Conservation (phyloP, 2,888 invertebrate species). For the Uloborus plumipes region DNA sequence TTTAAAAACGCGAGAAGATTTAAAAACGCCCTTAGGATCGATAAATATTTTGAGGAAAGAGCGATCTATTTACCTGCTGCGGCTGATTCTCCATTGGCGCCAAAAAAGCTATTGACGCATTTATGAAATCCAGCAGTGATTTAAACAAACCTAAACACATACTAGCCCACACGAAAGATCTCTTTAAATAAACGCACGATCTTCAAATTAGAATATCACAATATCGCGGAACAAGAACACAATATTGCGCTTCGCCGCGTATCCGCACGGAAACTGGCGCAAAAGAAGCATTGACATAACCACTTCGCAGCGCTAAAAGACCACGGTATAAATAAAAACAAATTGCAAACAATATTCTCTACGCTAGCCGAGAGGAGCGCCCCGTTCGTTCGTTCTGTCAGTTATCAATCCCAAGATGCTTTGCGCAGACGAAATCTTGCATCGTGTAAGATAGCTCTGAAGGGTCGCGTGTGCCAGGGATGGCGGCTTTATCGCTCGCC, state of each 20-base stretch:
- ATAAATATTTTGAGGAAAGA: neutral
- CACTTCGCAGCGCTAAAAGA: slow-evolving; percentile 58
- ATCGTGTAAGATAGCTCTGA: slow-evolving; percentile 33
- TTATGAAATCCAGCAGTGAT: slow-evolving; percentile 45
- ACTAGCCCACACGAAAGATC: slow-evolving; percentile 9
- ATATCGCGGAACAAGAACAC: slow-evolving; percentile 1
- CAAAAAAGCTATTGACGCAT: slow-evolving; percentile 43
- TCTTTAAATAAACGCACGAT: slow-evolving; percentile 7
- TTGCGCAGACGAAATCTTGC: slow-evolving; percentile 61
- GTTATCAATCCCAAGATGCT: slow-evolving; percentile 65
- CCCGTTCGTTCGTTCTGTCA: slow-evolving; percentile 58
- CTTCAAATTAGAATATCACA: slow-evolving; percentile 22
- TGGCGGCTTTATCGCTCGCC: slow-evolving; percentile 49
- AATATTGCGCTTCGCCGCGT: slow-evolving; percentile 35
- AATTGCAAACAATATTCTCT: slow-evolving; percentile 64
- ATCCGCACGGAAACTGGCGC: slow-evolving; percentile 39
- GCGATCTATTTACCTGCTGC: slow-evolving; percentile 50
- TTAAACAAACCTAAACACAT: slow-evolving; percentile 19
- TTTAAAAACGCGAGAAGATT: too few relatives aligned
- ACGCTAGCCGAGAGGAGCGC: slow-evolving; percentile 29
- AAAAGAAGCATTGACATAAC: slow-evolving; percentile 52
- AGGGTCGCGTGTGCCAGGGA: slow-evolving; percentile 13
- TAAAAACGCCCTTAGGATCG: too few relatives aligned
- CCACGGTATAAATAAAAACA: slow-evolving; percentile 64
- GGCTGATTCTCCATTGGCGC: slow-evolving; percentile 44